phyloP scores from a whole-genome alignment of 2,888 invertebrate genomes.

The Polydrusus tereticollis region DNA sequence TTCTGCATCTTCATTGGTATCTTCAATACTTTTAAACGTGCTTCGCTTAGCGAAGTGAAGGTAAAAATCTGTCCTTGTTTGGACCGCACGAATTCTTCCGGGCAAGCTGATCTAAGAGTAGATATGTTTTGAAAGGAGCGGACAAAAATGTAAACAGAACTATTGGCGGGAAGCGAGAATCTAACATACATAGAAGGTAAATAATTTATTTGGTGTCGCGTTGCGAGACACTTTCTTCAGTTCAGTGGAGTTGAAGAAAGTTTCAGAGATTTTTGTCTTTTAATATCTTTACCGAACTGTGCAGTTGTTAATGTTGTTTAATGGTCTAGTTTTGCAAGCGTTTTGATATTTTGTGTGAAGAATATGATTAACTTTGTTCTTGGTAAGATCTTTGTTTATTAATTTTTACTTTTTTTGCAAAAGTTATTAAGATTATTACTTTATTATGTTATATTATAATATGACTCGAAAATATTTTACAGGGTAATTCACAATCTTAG shows the following conservation, averaged over 20 bases:
- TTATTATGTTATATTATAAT: too few relatives aligned
- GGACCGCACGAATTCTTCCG: background rate
- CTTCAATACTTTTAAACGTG: background rate
- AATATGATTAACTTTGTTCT: conserved; percentile 8
- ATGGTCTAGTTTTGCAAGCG: background rate
- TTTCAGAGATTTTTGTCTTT: conserved; percentile 5
- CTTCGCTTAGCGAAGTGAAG: background rate
- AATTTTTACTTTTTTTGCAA: background rate
- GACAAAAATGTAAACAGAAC: background rate
- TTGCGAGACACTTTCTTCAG: conserved; percentile 46
- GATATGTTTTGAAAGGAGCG: background rate
- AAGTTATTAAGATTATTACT: too few relatives aligned
- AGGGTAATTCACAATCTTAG: too few relatives aligned
- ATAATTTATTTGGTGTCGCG: conserved; percentile 41
- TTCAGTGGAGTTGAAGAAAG: conserved; percentile 37
- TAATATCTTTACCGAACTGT: background rate
- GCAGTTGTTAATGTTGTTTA: background rate
- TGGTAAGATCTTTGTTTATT: background rate
- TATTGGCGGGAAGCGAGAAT: conserved; percentile 50
- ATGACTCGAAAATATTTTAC: too few relatives aligned
- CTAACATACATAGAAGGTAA: conserved; percentile 29
- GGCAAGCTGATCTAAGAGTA: background rate
- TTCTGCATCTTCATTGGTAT: background rate
- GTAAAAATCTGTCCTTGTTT: background rate
- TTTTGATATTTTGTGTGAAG: background rate